Conservation (phyloP, 2,888 invertebrate genomes). For the Ormyrus thymus region DNA sequence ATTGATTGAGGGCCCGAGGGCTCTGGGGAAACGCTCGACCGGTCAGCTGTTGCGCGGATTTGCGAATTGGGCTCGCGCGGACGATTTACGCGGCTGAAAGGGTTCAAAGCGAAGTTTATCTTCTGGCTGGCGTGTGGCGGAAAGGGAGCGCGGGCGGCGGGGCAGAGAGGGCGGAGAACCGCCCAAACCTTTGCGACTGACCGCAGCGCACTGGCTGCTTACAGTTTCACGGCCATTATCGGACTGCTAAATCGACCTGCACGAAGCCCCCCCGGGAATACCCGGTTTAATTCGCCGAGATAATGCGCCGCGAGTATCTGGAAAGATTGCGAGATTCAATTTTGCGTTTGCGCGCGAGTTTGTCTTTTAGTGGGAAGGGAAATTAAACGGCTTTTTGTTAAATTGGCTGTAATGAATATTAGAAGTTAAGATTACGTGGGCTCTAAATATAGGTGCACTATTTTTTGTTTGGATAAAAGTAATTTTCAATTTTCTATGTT, state of each 20-base stretch:
- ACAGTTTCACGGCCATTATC: constrained; percentile 8
- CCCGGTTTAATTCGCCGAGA: background rate
- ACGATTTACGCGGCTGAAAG: constrained; percentile 43
- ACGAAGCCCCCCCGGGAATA: background rate
- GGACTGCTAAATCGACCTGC: constrained; percentile 1
- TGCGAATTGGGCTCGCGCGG: constrained; percentile 6
- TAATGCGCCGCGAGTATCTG: too few species aligned
- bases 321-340: too few species aligned
- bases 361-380: too few species aligned
- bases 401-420: too few species aligned
- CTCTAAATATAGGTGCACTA: too few species aligned
- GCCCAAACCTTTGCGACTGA: background rate
- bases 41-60: constrained; percentile 39
- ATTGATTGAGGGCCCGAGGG: constrained; percentile 25
- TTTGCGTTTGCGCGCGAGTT: background rate
- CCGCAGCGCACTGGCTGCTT: background rate
- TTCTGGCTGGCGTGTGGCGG: background rate
- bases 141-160: too few species aligned
- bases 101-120: constrained; percentile 47
- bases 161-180: too few species aligned
- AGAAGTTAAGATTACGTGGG: too few species aligned
- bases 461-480: too few species aligned
- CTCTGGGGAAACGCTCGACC: background rate
- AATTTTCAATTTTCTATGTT: too few species aligned
- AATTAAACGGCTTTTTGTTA: too few species aligned